A percentile compares a stretch with the other conserved stretches of the same genome.
These are phyloP conservation scores for Apotomis capreana DNA, from an alignment of 2,888 invertebrate species.

Conservation along the genomic window DNA sequence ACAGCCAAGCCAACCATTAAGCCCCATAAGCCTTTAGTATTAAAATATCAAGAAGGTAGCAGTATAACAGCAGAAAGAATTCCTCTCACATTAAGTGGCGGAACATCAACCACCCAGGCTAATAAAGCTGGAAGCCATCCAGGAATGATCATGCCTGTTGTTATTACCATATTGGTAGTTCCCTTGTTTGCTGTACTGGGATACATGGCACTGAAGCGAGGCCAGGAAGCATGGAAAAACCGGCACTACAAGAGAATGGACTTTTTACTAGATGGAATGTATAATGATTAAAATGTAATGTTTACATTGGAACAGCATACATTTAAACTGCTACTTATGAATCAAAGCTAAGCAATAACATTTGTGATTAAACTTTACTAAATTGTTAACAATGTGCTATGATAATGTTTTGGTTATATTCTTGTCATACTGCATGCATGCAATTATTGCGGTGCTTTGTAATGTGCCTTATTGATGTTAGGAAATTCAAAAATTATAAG, in stretches of 20 bases:
- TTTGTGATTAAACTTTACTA: constrained; percentile 9
- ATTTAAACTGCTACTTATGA: background rate
- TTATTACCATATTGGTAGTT: constrained; percentile 88
- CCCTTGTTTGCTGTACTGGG: constrained; percentile 88
- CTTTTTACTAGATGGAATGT: constrained; percentile 94
- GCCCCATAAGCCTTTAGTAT: constrained; percentile 62
- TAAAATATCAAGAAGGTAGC: constrained; percentile 62
- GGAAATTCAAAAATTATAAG: constrained; percentile 28
- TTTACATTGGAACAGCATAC: background rate
- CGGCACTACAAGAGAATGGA: constrained; percentile 94
- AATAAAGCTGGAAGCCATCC: constrained; percentile 70
- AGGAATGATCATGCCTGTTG: constrained; percentile 89
- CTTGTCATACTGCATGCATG: background rate
- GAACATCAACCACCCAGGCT: constrained; percentile 48
- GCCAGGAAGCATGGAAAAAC: constrained; percentile 93
- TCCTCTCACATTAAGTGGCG: background rate
- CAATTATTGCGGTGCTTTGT: constrained; percentile 50
- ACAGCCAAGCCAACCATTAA: constrained; percentile 43
- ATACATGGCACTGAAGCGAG: constrained; percentile 86
- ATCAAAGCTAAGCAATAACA: constrained; percentile 16
- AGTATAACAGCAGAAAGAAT: constrained; percentile 49
- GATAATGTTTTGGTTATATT: background rate
- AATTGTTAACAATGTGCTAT: background rate
- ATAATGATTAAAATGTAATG: constrained; percentile 85
- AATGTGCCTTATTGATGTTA: constrained; percentile 58